Base-by-base conservation (phyloP, 2,797 vertebrate species). In the Gastrophryne carolinensis region DNA sequence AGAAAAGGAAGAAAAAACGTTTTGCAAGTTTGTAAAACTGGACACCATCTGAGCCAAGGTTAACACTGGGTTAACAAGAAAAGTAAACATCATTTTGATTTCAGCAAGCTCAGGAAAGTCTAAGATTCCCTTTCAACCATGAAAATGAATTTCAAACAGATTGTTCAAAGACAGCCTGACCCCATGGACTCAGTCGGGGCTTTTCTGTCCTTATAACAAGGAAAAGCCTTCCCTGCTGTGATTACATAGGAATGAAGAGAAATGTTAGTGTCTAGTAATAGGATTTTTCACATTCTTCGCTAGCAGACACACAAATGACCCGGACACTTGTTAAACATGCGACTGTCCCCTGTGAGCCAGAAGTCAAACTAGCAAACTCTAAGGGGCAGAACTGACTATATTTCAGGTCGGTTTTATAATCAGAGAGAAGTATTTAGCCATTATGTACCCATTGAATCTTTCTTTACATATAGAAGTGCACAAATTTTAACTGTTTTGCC, bases 111-210 rank as follows among this genome's bases (percentile, higher is more conserved):
- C 44, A 65, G n/a, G 26, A 49, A 61, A 49, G 29, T 71, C 39
- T 11, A 50, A 61, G 41, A 61, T 61, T 61, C 30, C 39, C 24
- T 30, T 60, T 52, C 57, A 72, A 52, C 30, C 69, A 53, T 72
- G 32, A 62, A 72, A 62, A 72, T 72, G 29, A 72, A 72, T 72
- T 67, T 60, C 69, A 62, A 72, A 72, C 57, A 62, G 44, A 34
- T 37, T 62, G 29, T 26, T 52, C 41, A 72, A 27, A 62, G 69
- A 52, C 21, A 4, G 26, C 56, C 57, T 72, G 29, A 72, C 56
- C 69, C 44, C 12, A 35, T 29, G 44, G 30, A 35, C 44, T 61
- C 23, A 50, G 56, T 17, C 27, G 27, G 37, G 41, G 69, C 57
- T 72, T 62, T 49, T 52, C 29, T 62, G 56, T 39, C 44, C 44